These are phyloP conservation scores for Nanger granti DNA, from an alignment of 2,113 vertebrate genomes.

Conservation along the genomic window DNA sequence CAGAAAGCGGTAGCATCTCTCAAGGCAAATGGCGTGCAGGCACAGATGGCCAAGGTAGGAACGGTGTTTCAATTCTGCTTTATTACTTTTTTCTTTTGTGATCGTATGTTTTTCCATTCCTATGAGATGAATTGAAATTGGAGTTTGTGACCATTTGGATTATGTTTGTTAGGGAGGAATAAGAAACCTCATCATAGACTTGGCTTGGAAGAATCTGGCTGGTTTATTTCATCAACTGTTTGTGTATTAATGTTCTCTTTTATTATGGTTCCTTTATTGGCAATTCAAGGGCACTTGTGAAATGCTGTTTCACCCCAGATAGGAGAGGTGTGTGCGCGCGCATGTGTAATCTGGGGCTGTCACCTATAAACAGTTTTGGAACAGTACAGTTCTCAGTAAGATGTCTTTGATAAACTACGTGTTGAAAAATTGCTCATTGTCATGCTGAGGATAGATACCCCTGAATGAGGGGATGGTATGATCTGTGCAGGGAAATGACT, in stretches of 20 bases:
- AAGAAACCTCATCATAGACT: background rate
- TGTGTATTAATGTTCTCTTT: background rate
- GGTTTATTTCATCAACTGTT: background rate
- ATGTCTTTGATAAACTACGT: background rate
- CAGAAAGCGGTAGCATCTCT: conserved; percentile 98
- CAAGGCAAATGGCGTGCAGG: conserved; percentile 97
- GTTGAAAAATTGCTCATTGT: background rate
- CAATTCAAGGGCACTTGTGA: background rate
- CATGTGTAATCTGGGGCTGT: background rate
- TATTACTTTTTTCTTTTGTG: background rate
- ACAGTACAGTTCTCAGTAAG: background rate
- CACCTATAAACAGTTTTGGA: background rate
- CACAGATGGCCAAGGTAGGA: conserved; percentile 99
- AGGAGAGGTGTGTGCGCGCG: background rate
- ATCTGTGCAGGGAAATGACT: background rate
- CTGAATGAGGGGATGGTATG: background rate
- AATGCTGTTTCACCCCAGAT: background rate
- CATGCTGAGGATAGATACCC: background rate
- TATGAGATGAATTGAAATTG: background rate
- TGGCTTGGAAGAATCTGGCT: background rate
- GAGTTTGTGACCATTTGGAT: background rate
- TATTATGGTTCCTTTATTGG: background rate
- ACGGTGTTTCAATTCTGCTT: background rate
- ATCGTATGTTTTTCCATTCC: background rate
- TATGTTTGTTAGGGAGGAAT: background rate